Evolutionary conservation across 2,888 invertebrate genomes (phyloP).

Genomic region (Caenorhabditis drosophilae): DNA sequence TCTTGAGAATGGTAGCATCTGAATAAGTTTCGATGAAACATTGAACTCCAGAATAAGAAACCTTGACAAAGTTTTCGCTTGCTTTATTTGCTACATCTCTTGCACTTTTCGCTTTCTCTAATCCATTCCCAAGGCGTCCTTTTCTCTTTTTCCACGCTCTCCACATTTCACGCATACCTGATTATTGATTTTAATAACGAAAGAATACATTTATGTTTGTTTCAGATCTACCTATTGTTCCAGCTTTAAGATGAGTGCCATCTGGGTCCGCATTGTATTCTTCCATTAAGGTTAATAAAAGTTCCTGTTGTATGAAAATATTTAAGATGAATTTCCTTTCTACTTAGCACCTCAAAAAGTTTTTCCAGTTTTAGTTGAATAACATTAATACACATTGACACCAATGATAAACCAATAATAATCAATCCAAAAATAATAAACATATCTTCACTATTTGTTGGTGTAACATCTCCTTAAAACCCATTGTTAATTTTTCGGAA

Average conservation of each 20-base stretch:
- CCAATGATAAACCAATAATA: constrained; percentile 66
- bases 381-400: constrained; percentile 63
- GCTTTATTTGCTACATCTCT: constrained; percentile 44
- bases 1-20: constrained; percentile 52
- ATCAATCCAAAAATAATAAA: constrained; percentile 67
- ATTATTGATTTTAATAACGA: no score
- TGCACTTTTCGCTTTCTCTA: constrained; percentile 32
- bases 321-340: not conserved
- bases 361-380: constrained; percentile 60
- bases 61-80: constrained; percentile 45
- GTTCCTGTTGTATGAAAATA: constrained; percentile 51
- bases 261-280: constrained; percentile 61
- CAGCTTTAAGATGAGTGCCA: constrained; percentile 47
- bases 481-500: no score
- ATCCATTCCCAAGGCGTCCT: constrained; percentile 35
- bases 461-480: constrained; percentile 68
- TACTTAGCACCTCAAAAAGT: constrained; percentile 38
- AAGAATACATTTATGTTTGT: no score
- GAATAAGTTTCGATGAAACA: no score
- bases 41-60: no score
- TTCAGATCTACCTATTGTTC: constrained; percentile 43
- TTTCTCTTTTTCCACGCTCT: constrained; percentile 61
- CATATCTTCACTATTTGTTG: constrained; percentile 67
- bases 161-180: constrained; percentile 65
- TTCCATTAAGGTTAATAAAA: constrained; percentile 66